Evolutionary conservation across 2,797 vertebrate genomes (phyloP).

Genomic region (Luscinia luscinia): DNA sequence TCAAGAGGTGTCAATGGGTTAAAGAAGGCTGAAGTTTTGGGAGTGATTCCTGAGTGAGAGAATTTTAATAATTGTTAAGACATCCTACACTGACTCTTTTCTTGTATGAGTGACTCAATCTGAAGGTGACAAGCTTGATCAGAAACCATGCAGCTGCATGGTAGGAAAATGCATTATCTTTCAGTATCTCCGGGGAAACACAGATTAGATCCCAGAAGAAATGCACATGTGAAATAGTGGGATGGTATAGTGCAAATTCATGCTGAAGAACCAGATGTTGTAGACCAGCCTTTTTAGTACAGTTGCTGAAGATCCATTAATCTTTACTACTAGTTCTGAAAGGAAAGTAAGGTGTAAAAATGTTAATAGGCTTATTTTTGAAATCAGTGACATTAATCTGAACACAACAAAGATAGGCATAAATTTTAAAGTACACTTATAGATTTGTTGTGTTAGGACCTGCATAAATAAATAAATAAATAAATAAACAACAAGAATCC

Average conservation of each 20-base stretch:
- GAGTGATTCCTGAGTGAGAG: neutral
- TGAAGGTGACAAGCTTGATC: neutral
- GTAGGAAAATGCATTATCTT: neutral
- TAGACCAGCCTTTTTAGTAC: neutral
- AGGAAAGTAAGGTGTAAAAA: neutral
- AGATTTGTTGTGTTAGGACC: neutral
- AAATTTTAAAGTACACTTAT: neutral
- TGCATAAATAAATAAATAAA: neutral
- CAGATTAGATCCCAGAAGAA: neutral
- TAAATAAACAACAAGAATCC: neutral
- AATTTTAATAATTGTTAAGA: neutral
- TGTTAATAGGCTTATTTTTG: neutral
- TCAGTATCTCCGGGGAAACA: neutral
- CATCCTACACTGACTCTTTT: neutral
- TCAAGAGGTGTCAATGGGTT: neutral
- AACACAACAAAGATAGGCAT: neutral
- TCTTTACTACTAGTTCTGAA: neutral
- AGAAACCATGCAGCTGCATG: neutral
- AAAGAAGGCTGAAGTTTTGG: neutral
- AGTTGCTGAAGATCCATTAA: neutral
- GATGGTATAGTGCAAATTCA: neutral
- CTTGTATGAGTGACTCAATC: neutral
- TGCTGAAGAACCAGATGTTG: neutral
- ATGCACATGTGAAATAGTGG: neutral
- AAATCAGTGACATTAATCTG: neutral